Evolutionary conservation across 2,113 vertebrate genomes (phyloP).

Genomic region (human (Homo sapiens)): DNA sequence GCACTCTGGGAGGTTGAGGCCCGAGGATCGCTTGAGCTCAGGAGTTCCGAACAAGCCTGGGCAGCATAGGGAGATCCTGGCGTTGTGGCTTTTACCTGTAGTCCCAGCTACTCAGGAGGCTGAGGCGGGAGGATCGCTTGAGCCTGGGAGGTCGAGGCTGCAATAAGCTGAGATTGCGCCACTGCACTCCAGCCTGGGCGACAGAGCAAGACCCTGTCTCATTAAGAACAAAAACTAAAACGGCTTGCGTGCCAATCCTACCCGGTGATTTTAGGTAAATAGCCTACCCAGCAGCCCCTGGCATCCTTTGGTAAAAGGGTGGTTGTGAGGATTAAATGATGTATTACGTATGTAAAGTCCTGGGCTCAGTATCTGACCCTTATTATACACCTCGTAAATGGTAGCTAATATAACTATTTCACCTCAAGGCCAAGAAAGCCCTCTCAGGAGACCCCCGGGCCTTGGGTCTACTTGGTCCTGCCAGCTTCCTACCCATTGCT

Average conservation of each 20-base stretch:
- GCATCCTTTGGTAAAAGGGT: neutral
- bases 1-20: no score
- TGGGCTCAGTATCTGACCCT: neutral
- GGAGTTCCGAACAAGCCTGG: no score
- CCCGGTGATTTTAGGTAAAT: neutral
- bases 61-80: no score
- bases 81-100: no score
- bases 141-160: no score
- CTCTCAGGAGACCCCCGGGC: neutral
- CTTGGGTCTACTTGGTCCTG: neutral
- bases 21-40: no score
- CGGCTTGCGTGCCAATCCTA: neutral
- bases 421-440: neutral
- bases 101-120: no score
- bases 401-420: neutral
- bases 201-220: no score
- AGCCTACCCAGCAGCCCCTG: neutral
- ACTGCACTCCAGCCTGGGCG: no score
- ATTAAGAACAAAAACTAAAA: no score
- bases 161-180: no score
- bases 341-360: neutral
- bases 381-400: neutral
- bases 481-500: neutral
- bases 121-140: no score
- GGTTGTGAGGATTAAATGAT: slow-evolving; percentile 9